A percentile compares a stretch with the other conserved stretches of the same genome.
These are phyloP conservation scores for Myotis myotis DNA, from an alignment of 2,797 vertebrate species.

Conservation along the genomic window DNA sequence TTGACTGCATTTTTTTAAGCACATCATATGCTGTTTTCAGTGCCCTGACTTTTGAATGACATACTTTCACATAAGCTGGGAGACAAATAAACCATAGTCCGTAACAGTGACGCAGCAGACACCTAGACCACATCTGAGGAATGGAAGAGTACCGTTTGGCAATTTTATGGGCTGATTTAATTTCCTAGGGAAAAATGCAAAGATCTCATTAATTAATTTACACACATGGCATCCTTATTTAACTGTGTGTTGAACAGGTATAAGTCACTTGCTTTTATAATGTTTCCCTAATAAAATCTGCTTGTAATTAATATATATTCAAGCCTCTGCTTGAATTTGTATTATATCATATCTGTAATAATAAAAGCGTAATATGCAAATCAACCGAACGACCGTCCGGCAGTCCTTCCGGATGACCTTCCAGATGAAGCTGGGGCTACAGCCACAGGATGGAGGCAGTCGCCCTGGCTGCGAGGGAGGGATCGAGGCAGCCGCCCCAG, in stretches of 20 bases:
- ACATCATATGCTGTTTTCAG: constrained; percentile 95
- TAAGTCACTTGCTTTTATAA: neutral
- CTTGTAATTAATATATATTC: constrained; percentile 27
- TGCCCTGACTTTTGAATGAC: constrained; percentile 96
- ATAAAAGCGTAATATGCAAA: too few relatives aligned
- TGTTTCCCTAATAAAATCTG: constrained; percentile 12
- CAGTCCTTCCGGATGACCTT: too few relatives aligned
- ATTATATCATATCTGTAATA: neutral
- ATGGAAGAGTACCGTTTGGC: constrained; percentile 96
- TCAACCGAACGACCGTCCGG: too few relatives aligned
- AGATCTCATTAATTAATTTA: constrained; percentile 48
- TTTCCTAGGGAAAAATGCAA: constrained; percentile 89
- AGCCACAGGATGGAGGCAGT: too few relatives aligned
- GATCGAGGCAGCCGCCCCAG: too few relatives aligned
- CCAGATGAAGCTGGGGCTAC: too few relatives aligned
- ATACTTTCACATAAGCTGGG: constrained; percentile 93
- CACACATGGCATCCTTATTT: constrained; percentile 37
- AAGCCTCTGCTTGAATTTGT: constrained; percentile 15
- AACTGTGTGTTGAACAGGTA: constrained; percentile 30
- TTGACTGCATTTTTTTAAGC: constrained; percentile 95
- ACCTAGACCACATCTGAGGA: constrained; percentile 99
- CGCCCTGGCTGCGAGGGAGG: too few relatives aligned
- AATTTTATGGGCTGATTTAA: constrained; percentile 95
- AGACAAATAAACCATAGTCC: constrained; percentile 99
- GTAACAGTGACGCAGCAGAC: constrained; percentile 95